Evolutionary conservation across 2,888 invertebrate species (phyloP), one percentile per base, ranked within the genome.

Genomic region (Noctua fimbriata): DNA sequence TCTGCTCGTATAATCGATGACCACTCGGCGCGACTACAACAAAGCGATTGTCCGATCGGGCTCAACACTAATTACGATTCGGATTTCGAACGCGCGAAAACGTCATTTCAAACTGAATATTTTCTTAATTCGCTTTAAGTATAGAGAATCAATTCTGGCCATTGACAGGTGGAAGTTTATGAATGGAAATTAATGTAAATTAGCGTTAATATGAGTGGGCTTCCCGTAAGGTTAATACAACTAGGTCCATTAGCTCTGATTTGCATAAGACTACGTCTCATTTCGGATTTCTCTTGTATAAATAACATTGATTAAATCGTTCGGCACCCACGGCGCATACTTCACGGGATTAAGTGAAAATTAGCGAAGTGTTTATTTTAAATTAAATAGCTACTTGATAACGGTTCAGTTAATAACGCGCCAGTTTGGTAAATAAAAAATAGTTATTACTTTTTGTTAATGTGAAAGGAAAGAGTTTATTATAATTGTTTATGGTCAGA

Each of bases 171-270:
- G 69, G 83, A 86, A 85, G 86, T 89, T 90, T 91, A 92, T 93
- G 89, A 91, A 94, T 94, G 92, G 90, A 92, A 94, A 94, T 94
- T 90, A 93, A 94, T 94, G 93, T 92, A 93, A 93, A 94, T 92
- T 90, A 90, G 90, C 84, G 84, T 84, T 89, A 91, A 89, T 89
- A 92, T 83, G 86, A 89, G 83, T 84, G 90, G 91, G 90, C 92
- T 91, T 92, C 90, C 92, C 92, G 89, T 90, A 88, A 90, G 83
- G 89, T 90, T 91, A 92, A 90, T 90, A 90, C 89, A 91, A 90
- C 91, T 92, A 91, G 90, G 89, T 90, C 93, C 93, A 94, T 95
- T 95, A 94, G 91, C 82, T 84, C 77, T 84, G 83, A 95, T 95
- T 94, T 92, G 91, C 93, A 95, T 95, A 92, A 78, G 81, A 80